Evolutionary conservation across 1,140 invertebrate genomes (phyloP).

Genomic region (Sweltsa coloradensis): DNA sequence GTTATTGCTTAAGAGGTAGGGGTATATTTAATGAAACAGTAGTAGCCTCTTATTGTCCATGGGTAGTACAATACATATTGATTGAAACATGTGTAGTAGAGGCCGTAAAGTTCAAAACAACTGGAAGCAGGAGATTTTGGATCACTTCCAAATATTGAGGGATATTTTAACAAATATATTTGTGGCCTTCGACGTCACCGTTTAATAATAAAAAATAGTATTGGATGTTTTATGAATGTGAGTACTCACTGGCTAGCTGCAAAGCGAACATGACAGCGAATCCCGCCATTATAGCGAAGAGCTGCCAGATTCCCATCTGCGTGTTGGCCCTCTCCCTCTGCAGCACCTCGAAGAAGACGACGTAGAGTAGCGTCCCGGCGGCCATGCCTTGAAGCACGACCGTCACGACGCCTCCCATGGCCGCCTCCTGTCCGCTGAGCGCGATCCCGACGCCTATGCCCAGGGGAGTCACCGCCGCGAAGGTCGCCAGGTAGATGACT

Average conservation of each 20-base stretch:
- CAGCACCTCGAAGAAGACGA: conserved; percentile 84
- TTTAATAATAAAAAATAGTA: too few relatives aligned
- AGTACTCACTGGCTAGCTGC: conserved; percentile 57
- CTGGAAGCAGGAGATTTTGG: too few relatives aligned
- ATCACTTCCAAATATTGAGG: too few relatives aligned
- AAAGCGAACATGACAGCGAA: conserved; percentile 67
- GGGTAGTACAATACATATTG: too few relatives aligned
- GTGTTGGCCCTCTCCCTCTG: conserved; percentile 57
- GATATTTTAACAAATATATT: too few relatives aligned
- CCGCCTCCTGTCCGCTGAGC: conserved; percentile 26
- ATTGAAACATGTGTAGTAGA: too few relatives aligned
- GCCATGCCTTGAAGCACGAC: conserved; percentile 67
- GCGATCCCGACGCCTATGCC: conserved; percentile 49
- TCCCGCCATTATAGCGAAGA: conserved; percentile 54
- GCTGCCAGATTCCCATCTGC: conserved; percentile 52
- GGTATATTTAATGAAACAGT: too few relatives aligned
- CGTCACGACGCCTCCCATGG: conserved; percentile 14
- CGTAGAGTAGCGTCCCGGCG: conserved; percentile 75
- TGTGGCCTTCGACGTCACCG: too few relatives aligned
- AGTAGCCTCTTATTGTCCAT: too few relatives aligned
- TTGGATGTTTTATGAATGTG: too few relatives aligned
- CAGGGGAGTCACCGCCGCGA: conserved; percentile 55
- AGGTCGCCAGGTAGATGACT: conserved; percentile 41
- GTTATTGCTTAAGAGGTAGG: too few relatives aligned
- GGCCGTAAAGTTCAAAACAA: too few relatives aligned